phyloP scores from a whole-genome alignment of 2,888 invertebrate genomes.

The Patella ulyssiponensis region DNA sequence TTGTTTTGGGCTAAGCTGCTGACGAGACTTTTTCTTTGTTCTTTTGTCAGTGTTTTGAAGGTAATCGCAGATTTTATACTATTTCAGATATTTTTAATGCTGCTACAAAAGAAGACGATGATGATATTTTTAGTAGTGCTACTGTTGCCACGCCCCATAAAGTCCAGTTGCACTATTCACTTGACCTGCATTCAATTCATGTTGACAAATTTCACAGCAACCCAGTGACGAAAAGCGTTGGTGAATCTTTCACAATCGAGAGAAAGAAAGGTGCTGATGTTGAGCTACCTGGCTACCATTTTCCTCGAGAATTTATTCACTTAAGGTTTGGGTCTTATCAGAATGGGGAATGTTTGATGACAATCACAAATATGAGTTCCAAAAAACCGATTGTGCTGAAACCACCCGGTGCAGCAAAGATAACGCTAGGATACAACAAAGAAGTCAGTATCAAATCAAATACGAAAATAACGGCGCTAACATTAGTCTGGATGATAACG shows the following conservation, averaged over 20 bases:
- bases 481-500: not conserved
- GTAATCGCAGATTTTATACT: too few relatives aligned
- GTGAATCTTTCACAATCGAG: not conserved
- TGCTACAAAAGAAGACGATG: not conserved
- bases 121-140: not conserved
- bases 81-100: conserved; percentile 2
- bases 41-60: too few relatives aligned
- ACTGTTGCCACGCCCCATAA: not conserved
- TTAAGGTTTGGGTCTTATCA: not conserved
- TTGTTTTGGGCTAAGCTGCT: too few relatives aligned
- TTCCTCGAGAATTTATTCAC: not conserved
- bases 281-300: not conserved
- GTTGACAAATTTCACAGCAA: not conserved
- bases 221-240: not conserved
- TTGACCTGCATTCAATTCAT: not conserved
- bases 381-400: not conserved
- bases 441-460: not conserved
- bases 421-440: not conserved
- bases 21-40: too few relatives aligned
- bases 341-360: not conserved
- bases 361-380: not conserved
- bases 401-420: not conserved
- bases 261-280: not conserved
- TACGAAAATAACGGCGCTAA: not conserved
- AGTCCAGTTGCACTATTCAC: not conserved